Evolutionary conservation across 2,888 invertebrate species (phyloP), one percentile per base, ranked within the genome.

Genomic region (Ophion ventricosus): DNA sequence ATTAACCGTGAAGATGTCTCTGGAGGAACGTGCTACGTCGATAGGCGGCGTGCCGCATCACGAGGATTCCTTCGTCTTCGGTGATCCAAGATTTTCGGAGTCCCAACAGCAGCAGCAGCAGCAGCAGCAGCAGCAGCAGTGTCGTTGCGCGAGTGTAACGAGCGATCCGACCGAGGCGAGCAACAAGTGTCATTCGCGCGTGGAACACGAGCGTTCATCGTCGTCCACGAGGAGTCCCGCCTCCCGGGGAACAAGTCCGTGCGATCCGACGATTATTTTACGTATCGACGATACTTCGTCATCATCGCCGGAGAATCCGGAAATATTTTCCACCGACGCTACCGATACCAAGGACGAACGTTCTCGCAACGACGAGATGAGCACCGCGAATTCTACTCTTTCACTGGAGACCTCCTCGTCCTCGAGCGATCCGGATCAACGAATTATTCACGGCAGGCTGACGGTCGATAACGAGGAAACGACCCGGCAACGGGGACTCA

Each of bases 371-470:
- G 80, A 85, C 23, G 83, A 85, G 29, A 67, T 77, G 14, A 59
- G 84, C 64, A 81, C 78, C n/a, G 81, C 73, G 1, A 78, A 89
- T 25, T 92, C 91, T 10, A 91, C 91, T 0, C 88, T 91, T 66
- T 92, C 92, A 2, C 92, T 90, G 82, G 91, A 92, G 26, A 92
- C 91, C 8, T 91, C 92, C 17, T 80, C 67, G 2, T 90, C 92
- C 17, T 91, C 92, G 35, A 91, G 89, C 84, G 84, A 84, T 17
- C 49, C 63, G 1, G 88, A 74, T 49, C 2, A 90, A 4, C 88
- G 91, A 14, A 87, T 89, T 17, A 92, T 91, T 77, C 90, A 90
- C 54, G 87, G 91, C 26, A 76, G 91, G 56, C 92, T 92, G 67
- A 5, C 29, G 2, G 91, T 91, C 35, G 29, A 35, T 8, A 73